Conservation (phyloP, 2,797 vertebrate genomes). For the Brachymystax lenok region DNA sequence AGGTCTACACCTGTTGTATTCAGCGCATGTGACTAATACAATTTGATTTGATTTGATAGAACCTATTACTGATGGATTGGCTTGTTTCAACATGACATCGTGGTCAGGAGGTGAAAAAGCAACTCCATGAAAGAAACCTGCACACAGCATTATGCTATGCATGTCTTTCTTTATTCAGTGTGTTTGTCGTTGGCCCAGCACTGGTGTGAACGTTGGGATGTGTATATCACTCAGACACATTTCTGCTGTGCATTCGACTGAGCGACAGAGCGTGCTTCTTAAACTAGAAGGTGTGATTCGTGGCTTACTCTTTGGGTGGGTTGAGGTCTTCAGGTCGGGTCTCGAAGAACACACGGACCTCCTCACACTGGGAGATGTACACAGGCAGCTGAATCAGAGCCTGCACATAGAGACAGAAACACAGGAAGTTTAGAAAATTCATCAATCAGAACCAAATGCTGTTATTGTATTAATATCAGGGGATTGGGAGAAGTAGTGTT, state of each 20-base stretch:
- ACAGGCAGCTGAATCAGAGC: conserved; percentile 95
- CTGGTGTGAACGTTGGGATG: neutral
- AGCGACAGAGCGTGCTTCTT: conserved; percentile 8
- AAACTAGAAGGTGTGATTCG: neutral
- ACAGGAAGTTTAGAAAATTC: neutral
- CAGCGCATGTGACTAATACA: conserved; percentile 34
- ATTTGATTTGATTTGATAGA: conserved; percentile 31
- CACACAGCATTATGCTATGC: neutral
- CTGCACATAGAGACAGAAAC: conserved; percentile 74
- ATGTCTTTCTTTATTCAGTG: too few species aligned
- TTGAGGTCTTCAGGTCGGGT: conserved; percentile 93
- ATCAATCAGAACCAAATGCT: neutral
- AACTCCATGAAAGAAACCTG: neutral
- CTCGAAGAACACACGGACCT: conserved; percentile 96
- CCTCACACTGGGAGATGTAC: conserved; percentile 97
- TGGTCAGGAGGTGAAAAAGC: neutral
- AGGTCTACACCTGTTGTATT: too few species aligned
- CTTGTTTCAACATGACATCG: conserved; percentile 35
- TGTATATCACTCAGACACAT: neutral
- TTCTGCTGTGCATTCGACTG: neutral
- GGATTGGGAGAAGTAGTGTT: too few species aligned
- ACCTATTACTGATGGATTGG: conserved; percentile 39
- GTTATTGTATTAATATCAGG: neutral
- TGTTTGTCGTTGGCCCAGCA: neutral
- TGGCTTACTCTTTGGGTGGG: conserved; percentile 94